Percentiles rank a stretch among this genome's conserved stretches.
Evolutionary conservation across 92 coral and sea anemone species (phyloP).

Genomic region (Palythoa caribaeorum): DNA sequence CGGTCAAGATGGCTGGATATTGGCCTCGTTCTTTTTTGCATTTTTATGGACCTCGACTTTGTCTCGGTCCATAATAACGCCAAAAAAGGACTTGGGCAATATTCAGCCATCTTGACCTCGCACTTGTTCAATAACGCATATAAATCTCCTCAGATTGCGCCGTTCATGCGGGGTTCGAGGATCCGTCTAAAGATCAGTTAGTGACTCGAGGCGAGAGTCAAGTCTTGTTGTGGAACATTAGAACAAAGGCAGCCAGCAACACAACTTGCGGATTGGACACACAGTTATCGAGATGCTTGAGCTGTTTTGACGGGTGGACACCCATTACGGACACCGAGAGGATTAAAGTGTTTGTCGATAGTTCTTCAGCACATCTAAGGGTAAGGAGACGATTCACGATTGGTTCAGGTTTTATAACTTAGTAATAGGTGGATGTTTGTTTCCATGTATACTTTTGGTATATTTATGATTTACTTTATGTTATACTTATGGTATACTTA

Average conservation of each 20-base stretch:
- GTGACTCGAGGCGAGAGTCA: neutral
- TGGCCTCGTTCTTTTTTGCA: too few relatives aligned
- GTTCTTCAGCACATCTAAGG: slow-evolving; percentile 25
- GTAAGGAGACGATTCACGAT: neutral
- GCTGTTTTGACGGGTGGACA: slow-evolving; percentile 33
- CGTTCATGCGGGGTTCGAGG: slow-evolving; percentile 31
- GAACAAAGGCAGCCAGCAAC: neutral
- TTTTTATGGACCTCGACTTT: too few relatives aligned
- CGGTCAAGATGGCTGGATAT: too few relatives aligned
- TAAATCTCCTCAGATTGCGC: slow-evolving; percentile 49
- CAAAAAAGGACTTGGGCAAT: too few relatives aligned
- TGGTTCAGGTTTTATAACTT: neutral
- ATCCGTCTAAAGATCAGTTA: slow-evolving; percentile 20
- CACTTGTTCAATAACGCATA: too few relatives aligned
- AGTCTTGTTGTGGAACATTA: slow-evolving; percentile 25
- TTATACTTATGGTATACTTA: too few relatives aligned
- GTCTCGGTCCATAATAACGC: too few relatives aligned
- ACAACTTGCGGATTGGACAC: slow-evolving; percentile 18
- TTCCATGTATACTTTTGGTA: too few relatives aligned
- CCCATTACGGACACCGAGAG: slow-evolving; percentile 24
- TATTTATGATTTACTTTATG: too few relatives aligned
- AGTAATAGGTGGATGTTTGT: neutral
- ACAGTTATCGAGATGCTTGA: neutral
- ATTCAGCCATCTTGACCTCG: too few relatives aligned
- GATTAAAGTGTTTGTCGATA: slow-evolving; percentile 35